Percentiles rank a stretch among this genome's conserved stretches.
These are phyloP conservation scores for Ligdia adustata DNA, from an alignment of 2,888 invertebrate genomes.

Conservation along the genomic window DNA sequence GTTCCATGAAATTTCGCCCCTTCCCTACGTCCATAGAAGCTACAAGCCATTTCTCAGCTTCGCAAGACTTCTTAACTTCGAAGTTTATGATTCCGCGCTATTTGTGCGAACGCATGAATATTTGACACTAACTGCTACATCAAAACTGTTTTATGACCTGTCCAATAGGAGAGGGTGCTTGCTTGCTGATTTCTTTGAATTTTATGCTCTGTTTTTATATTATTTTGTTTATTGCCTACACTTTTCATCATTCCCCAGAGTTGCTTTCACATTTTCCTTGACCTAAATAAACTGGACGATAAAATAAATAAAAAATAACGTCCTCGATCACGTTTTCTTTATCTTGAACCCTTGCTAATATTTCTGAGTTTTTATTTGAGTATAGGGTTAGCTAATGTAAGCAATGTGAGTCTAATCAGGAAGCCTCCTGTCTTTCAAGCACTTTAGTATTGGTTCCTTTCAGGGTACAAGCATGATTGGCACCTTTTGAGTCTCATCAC, in stretches of 20 bases:
- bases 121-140: conserved; percentile 26
- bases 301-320: not conserved
- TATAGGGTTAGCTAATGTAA: no score
- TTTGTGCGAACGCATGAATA: conserved; percentile 23
- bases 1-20: not conserved
- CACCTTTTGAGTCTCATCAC: no score
- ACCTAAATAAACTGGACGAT: not conserved
- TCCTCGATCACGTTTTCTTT: no score
- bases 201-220: conserved; percentile 10
- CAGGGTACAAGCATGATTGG: no score
- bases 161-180: conserved; percentile 8
- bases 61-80: conserved; percentile 9
- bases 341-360: no score
- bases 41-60: conserved; percentile 15
- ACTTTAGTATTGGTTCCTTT: no score
- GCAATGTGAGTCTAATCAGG: no score
- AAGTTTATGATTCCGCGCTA: conserved; percentile 15
- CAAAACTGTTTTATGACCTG: conserved; percentile 23
- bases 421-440: no score
- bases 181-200: conserved; percentile 10
- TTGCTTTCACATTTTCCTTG: conserved; percentile 1
- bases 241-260: not conserved
- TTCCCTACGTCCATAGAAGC: conserved; percentile 5
- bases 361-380: no score
- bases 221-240: conserved; percentile 9